These are phyloP conservation scores for Azorinus chamasolen DNA, from an alignment of 2,888 invertebrate genomes.

Conservation along the genomic window DNA sequence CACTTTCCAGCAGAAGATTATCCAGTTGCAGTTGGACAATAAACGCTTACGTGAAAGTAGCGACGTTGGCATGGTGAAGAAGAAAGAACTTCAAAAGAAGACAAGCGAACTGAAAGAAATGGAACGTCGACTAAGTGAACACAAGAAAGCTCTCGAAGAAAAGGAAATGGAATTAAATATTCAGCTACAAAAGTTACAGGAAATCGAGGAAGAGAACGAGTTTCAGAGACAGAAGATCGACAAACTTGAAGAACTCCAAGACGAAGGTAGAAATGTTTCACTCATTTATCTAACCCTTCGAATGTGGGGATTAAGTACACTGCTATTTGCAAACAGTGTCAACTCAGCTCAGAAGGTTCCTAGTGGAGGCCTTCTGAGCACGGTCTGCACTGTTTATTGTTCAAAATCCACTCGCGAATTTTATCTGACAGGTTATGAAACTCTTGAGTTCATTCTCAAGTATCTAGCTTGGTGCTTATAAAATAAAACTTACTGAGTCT, in stretches of 20 bases:
- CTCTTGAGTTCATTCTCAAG: too few relatives aligned
- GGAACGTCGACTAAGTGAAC: constrained; percentile 68
- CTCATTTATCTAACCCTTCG: too few relatives aligned
- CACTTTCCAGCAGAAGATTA: constrained; percentile 72
- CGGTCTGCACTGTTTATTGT: too few relatives aligned
- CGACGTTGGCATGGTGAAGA: constrained; percentile 55
- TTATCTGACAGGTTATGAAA: too few relatives aligned
- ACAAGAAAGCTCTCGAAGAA: constrained; percentile 67
- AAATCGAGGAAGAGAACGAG: constrained; percentile 68
- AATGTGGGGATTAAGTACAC: too few relatives aligned
- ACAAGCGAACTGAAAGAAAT: constrained; percentile 62
- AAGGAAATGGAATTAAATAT: constrained; percentile 70
- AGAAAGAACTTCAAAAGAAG: constrained; percentile 64
- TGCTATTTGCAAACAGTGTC: too few relatives aligned
- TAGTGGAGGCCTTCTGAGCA: too few relatives aligned
- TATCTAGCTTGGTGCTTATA: too few relatives aligned
- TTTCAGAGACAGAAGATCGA: constrained; percentile 66
- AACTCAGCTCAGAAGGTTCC: too few relatives aligned
- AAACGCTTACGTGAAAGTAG: constrained; percentile 68
- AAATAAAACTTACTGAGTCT: too few relatives aligned
- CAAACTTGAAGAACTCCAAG: constrained; percentile 66
- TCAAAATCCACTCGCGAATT: too few relatives aligned
- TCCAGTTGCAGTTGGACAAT: constrained; percentile 71
- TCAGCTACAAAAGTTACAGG: constrained; percentile 67
- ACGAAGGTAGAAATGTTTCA: constrained; percentile 59